These are phyloP conservation scores for Campoplex nolae DNA, from an alignment of 2,888 invertebrate species.

Conservation along the genomic window DNA sequence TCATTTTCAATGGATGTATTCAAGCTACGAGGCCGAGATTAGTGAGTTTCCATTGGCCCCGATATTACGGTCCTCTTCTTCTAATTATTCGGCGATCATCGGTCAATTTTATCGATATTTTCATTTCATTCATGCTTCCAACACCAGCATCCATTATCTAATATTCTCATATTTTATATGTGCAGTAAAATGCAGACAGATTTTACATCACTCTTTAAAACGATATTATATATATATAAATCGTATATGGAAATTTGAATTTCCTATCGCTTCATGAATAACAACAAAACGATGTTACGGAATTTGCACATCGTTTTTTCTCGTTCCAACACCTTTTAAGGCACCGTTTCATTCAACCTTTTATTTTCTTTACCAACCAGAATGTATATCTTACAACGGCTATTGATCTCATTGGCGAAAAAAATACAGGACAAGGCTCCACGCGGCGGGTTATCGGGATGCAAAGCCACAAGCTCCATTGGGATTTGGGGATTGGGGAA, in stretches of 20 bases:
- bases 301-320: conserved; percentile 10
- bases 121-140: too few relatives aligned
- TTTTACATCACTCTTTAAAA: background rate
- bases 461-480: conserved; percentile 50
- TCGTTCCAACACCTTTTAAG: background rate
- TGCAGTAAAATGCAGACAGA: background rate
- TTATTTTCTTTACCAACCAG: conserved; percentile 2
- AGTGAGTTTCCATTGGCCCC: too few relatives aligned
- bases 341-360: background rate
- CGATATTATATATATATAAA: background rate
- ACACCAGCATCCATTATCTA: too few relatives aligned
- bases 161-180: too few relatives aligned
- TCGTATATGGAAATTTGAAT: background rate
- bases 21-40: too few relatives aligned
- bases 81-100: too few relatives aligned
- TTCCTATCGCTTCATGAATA: background rate
- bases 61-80: too few relatives aligned
- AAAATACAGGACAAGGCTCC: conserved; percentile 11
- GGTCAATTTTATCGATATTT: too few relatives aligned
- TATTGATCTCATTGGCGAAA: conserved; percentile 48
- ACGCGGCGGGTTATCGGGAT: conserved; percentile 40
- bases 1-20: too few relatives aligned
- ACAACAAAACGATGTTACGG: background rate
- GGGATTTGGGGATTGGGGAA: conserved; percentile 53
- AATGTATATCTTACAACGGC: conserved; percentile 25